Evolutionary conservation across 2,888 invertebrate genomes (phyloP).

Genomic region (Galeopsomyia nigrocyanea): DNA sequence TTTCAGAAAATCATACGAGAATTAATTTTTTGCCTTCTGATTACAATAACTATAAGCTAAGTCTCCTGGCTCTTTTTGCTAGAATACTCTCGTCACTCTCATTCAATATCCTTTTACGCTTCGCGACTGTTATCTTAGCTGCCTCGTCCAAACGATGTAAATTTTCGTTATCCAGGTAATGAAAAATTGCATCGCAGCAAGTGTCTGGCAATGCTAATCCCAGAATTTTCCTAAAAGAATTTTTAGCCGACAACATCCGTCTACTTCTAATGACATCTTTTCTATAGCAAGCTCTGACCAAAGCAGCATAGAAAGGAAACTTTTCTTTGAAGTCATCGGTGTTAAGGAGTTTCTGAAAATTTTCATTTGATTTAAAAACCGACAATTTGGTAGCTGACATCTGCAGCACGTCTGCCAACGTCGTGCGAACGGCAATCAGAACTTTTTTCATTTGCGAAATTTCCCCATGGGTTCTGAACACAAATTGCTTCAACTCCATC

Average conservation of each 20-base stretch:
- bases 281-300: background rate
- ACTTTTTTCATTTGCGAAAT: background rate
- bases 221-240: background rate
- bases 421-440: background rate
- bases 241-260: background rate
- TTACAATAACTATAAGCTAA: too few relatives aligned
- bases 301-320: background rate
- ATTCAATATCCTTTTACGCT: too few relatives aligned
- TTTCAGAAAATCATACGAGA: too few relatives aligned
- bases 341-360: background rate
- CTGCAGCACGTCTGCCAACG: background rate
- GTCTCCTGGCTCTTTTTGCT: too few relatives aligned
- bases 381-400: background rate
- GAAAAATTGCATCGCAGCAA: background rate
- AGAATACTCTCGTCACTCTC: too few relatives aligned
- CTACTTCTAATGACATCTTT: background rate
- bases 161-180: constrained; percentile 1
- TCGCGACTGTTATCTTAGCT: too few relatives aligned
- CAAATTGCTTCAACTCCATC: background rate
- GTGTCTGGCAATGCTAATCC: background rate
- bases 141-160: too few relatives aligned
- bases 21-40: too few relatives aligned
- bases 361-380: background rate
- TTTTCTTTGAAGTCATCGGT: background rate
- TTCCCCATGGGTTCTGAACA: background rate